These are phyloP conservation scores for Zygogramma bicolorata DNA, from an alignment of 2,888 invertebrate genomes.

Conservation along the genomic window DNA sequence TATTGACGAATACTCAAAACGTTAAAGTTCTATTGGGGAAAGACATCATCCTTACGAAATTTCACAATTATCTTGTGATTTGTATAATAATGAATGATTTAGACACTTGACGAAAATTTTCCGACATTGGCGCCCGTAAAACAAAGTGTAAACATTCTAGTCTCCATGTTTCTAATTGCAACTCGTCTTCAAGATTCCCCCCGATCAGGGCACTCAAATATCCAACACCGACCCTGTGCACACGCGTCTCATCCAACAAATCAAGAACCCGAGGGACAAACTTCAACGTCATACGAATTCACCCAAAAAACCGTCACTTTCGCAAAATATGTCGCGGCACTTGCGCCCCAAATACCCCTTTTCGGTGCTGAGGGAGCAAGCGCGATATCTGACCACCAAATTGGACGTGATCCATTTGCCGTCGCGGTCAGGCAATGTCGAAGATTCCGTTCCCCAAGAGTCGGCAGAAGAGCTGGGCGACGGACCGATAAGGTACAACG, in stretches of 20 bases:
- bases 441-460: background rate
- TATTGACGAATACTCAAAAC: too few relatives aligned
- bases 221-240: background rate
- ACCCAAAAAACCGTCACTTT: background rate
- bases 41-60: too few relatives aligned
- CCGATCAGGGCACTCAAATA: too few relatives aligned
- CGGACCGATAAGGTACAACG: conserved; percentile 30
- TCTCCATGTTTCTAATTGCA: too few relatives aligned
- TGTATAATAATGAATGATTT: too few relatives aligned
- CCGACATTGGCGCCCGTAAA: too few relatives aligned
- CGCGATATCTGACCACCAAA: conserved; percentile 21
- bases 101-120: too few relatives aligned
- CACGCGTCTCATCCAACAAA: background rate
- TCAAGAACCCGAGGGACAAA: background rate
- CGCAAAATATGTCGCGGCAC: background rate
- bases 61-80: too few relatives aligned
- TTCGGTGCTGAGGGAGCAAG: background rate
- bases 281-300: background rate
- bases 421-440: background rate
- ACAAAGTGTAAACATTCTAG: too few relatives aligned
- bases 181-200: too few relatives aligned
- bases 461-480: background rate
- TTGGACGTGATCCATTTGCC: conserved; percentile 18
- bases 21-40: too few relatives aligned
- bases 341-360: background rate